Conservation (phyloP, 30 jellyfish, hydroid and myxozoan genomes). For the Hydra vulgaris region DNA sequence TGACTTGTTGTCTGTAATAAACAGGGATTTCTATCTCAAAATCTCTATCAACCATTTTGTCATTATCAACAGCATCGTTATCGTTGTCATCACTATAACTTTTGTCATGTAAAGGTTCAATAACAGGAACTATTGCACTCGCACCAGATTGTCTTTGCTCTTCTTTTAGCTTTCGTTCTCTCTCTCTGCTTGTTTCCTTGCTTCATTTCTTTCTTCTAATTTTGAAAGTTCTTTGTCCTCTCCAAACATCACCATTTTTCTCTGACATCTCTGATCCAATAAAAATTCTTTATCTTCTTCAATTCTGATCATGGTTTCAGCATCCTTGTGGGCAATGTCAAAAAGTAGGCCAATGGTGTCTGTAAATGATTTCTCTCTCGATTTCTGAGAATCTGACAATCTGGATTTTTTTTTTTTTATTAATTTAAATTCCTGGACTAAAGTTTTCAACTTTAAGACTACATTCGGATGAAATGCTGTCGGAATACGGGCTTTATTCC, state of each 20-base stretch:
- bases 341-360: neutral
- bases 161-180: neutral
- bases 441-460: neutral
- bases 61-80: neutral
- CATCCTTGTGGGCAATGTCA: neutral
- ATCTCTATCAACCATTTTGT: neutral
- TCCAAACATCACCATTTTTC: neutral
- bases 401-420: constrained; percentile 1
- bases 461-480: neutral
- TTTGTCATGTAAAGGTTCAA: neutral
- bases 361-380: neutral
- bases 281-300: neutral
- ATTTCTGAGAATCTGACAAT: neutral
- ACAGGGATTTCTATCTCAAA: neutral
- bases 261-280: neutral
- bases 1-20: neutral
- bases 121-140: neutral
- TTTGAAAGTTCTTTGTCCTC: neutral
- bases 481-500: neutral
- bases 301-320: neutral
- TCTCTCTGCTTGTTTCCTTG: neutral
- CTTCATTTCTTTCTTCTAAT: neutral
- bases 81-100: neutral
- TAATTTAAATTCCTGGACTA: neutral
- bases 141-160: neutral